phyloP scores from a whole-genome alignment of 35 echinoderm and acorn worm genomes.

The Stichopus chloronotus region DNA sequence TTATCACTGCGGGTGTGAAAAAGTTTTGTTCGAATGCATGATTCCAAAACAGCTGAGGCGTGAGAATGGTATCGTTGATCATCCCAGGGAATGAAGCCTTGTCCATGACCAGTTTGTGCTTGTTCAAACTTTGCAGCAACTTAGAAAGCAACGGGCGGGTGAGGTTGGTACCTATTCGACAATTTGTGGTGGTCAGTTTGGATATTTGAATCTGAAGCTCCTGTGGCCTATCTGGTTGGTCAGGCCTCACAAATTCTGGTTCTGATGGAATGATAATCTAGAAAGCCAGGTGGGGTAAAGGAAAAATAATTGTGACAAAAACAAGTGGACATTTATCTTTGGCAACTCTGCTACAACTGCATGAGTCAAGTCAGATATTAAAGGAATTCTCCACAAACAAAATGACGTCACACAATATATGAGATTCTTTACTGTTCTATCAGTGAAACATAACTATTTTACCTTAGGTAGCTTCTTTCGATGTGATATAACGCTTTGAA shows the following conservation, averaged over 20 bases:
- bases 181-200: constrained; percentile 88
- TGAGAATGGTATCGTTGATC: constrained; percentile 49
- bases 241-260: constrained; percentile 44
- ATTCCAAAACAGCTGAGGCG: constrained; percentile 83
- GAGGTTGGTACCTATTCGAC: constrained; percentile 81
- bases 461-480: no score
- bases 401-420: no score
- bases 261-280: constrained; percentile 85
- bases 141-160: constrained; percentile 80
- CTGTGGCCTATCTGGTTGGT: constrained; percentile 89
- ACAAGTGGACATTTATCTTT: not conserved
- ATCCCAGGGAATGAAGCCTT: constrained; percentile 68
- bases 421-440: no score
- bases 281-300: not conserved
- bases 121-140: constrained; percentile 80
- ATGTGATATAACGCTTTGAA: no score
- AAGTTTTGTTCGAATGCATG: constrained; percentile 87
- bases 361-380: not conserved
- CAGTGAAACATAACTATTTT: no score
- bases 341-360: not conserved
- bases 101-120: constrained; percentile 56
- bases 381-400: no score
- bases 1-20: constrained; percentile 55
- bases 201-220: constrained; percentile 86
- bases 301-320: not conserved